Base-by-base conservation (phyloP, 2,797 vertebrate species). In the Lutjanus argentimaculatus region DNA sequence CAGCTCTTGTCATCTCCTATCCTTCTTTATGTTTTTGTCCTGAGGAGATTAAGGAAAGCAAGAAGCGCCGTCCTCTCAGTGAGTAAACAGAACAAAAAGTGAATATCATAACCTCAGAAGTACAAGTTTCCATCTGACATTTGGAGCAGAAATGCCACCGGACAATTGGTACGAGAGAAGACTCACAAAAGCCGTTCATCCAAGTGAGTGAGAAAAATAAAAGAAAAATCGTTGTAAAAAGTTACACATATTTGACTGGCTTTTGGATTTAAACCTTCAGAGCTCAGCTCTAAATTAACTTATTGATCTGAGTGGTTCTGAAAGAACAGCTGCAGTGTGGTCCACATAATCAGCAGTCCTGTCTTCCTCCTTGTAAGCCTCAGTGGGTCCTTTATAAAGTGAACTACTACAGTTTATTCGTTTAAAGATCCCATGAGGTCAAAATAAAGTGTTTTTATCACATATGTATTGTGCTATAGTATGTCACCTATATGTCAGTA, bases 221-320 rank as follows among this genome's bases (percentile, higher is more conserved):
- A 6, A 46, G 17, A 57, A 6, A 13, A 12, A 12, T 19, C 30
- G 11, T 19, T 43, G 19, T 8, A 5, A 36, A 48, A 45, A 13
- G 10, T 12, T 22, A 11, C 52, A 14, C 13, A 5, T 7, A 14
- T 21, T 42, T 43, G 6, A n/a, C 10, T 42, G 7, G 4, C 21
- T 15, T 3, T 25, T 6, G 25, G 56, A 36, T 21, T 72, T 59
- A 46, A 30, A 46, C 5, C 55, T 55, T n/a, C 9, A 10, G 21
- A 21, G 25, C 42, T 70, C 6, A 1, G 56, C 30, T 71, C 43
- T 10, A 22, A 49, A 70, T 70, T 0, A 70, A 36, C 66, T 10
- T 51, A 75, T 51, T 56, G 71, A 71, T 83, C 65, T 16, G 45
- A 46, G 43, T 45, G 43, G 13, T 45, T 3, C 43, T 45, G 43